Evolutionary conservation across 2,113 vertebrate species (phyloP).

Genomic region (Channa maculata): DNA sequence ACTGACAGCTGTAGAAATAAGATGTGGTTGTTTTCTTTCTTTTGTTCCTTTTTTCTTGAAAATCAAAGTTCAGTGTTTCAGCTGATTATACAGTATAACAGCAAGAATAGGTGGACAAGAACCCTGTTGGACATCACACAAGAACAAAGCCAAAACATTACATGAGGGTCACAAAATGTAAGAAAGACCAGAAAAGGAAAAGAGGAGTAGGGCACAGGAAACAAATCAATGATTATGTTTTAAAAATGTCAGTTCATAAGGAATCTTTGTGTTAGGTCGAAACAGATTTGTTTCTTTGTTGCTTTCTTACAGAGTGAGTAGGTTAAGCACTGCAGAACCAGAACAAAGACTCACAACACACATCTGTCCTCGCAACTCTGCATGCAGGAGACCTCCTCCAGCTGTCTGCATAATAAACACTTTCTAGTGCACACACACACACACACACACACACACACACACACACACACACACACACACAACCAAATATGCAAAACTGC

Average conservation of each 20-base stretch:
- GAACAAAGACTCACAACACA: conserved; percentile 67
- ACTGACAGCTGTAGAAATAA: conserved; percentile 39
- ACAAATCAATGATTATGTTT: not conserved
- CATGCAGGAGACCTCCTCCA: conserved; percentile 76
- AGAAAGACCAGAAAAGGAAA: conserved; percentile 35
- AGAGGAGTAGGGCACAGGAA: not conserved
- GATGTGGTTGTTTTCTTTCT: conserved; percentile 11
- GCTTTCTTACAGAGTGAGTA: conserved; percentile 8
- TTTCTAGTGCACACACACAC: conserved; percentile 18
- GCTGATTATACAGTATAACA: conserved; percentile 53
- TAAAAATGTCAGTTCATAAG: not conserved
- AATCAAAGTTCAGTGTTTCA: conserved; percentile 6
- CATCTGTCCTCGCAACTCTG: conserved; percentile 71
- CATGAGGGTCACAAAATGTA: conserved; percentile 32
- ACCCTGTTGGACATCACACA: conserved; percentile 52
- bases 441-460: conserved; percentile 19
- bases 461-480: conserved; percentile 35
- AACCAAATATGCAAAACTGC: conserved; percentile 23
- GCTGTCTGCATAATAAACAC: conserved; percentile 78
- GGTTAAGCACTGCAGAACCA: conserved; percentile 36
- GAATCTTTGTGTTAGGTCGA: not conserved
- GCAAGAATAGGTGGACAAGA: conserved; percentile 53
- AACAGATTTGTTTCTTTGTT: conserved; percentile 18
- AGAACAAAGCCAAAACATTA: conserved; percentile 65
- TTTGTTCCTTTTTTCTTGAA: no score